A percentile compares a stretch with the other conserved stretches of the same genome.
These are phyloP conservation scores for Ceratina australensis DNA, from an alignment of 1,140 invertebrate genomes.

Conservation along the genomic window DNA sequence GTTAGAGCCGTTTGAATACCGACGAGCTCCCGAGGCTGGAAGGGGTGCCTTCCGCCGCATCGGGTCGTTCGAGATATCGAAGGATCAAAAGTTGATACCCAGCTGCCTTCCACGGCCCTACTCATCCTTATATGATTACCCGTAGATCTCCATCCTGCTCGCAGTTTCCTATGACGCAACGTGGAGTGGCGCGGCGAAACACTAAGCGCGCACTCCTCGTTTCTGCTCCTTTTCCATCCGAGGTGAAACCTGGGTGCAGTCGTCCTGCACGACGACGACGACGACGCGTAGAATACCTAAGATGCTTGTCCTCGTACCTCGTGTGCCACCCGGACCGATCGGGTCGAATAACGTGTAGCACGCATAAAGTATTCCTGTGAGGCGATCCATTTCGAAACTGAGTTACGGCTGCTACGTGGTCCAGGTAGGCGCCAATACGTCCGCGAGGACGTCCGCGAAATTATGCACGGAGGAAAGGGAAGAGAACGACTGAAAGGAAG, in stretches of 20 bases:
- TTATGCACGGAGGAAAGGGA: constrained; percentile 51
- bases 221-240: constrained; percentile 15
- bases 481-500: neutral
- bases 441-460: constrained; percentile 49
- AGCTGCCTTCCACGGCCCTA: constrained; percentile 51
- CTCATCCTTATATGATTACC: constrained; percentile 74
- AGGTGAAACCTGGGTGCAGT: constrained; percentile 50
- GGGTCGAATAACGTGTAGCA: constrained; percentile 66
- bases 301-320: constrained; percentile 44
- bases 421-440: constrained; percentile 57
- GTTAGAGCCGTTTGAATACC: constrained; percentile 78
- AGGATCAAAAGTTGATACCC: constrained; percentile 76
- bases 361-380: constrained; percentile 77
- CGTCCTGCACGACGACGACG: constrained; percentile 52
- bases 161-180: constrained; percentile 29
- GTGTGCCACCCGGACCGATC: neutral
- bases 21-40: constrained; percentile 50
- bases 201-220: neutral
- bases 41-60: neutral
- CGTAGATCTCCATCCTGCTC: constrained; percentile 55
- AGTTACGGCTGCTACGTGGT: constrained; percentile 64
- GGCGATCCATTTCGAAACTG: constrained; percentile 63
- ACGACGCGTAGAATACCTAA: constrained; percentile 76
- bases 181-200: constrained; percentile 37
- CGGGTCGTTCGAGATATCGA: constrained; percentile 57